Conservation (phyloP, 2,113 vertebrate species). For the Crotalus helleri region DNA sequence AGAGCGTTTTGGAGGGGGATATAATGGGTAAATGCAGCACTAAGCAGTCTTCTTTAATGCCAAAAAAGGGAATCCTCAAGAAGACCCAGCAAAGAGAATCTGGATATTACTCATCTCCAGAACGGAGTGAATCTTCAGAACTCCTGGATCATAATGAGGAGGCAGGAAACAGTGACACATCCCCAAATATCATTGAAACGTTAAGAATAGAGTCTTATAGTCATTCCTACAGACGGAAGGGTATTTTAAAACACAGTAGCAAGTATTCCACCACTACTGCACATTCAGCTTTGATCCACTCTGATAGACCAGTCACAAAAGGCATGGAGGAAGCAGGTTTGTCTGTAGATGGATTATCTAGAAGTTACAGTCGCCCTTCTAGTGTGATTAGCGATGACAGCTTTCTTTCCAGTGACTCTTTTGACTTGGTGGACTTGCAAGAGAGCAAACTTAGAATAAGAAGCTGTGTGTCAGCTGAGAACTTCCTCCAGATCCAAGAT, state of each 20-base stretch:
- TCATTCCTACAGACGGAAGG: slow-evolving; percentile 82
- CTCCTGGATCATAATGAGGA: slow-evolving; percentile 74
- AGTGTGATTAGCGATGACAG: slow-evolving; percentile 88
- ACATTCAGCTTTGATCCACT: slow-evolving; percentile 61
- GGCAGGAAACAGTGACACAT: slow-evolving; percentile 51
- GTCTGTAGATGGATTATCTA: slow-evolving; percentile 76
- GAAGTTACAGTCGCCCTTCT: slow-evolving; percentile 90
- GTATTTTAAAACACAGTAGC: slow-evolving; percentile 92
- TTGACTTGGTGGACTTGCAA: slow-evolving; percentile 83
- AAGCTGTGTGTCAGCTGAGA: slow-evolving; percentile 87
- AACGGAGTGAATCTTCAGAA: slow-evolving; percentile 92
- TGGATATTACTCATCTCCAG: slow-evolving; percentile 96
- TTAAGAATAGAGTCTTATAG: slow-evolving; percentile 66
- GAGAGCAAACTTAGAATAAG: slow-evolving; percentile 83
- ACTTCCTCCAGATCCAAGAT: slow-evolving; percentile 88
- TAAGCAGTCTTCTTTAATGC: slow-evolving; percentile 79
- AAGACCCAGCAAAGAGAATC: slow-evolving; percentile 93
- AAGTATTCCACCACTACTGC: slow-evolving; percentile 80
- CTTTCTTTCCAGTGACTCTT: slow-evolving; percentile 81
- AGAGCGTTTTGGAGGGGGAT: slow-evolving; percentile 67
- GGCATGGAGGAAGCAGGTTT: slow-evolving; percentile 70
- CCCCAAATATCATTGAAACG: slow-evolving; percentile 62
- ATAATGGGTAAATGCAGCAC: slow-evolving; percentile 68
- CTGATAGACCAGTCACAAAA: slow-evolving; percentile 67
- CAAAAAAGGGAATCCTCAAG: slow-evolving; percentile 97